Base-by-base conservation (phyloP, 1,140 invertebrate genomes). In the Temnothorax longispinosus region DNA sequence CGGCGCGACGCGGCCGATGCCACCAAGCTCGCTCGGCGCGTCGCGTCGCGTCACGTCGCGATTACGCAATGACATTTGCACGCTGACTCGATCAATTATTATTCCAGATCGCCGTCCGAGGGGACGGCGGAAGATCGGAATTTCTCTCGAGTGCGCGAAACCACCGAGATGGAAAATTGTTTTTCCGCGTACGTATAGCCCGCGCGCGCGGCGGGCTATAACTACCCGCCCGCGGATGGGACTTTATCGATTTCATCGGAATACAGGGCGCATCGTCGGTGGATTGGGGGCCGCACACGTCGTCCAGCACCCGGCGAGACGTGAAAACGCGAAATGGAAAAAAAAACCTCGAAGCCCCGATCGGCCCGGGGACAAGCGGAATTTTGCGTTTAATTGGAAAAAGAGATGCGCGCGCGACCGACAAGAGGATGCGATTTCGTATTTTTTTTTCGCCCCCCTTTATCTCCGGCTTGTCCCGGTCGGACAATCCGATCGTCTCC, bases 201-300 rank as follows among this genome's bases (percentile, higher is more conserved):
- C 44, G 44, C 41, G 65, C 78, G 85, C 64, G 38, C 50, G 41
- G 27, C 27, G 27, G 27, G 88, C 75, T 88, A 90, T 90, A 88
- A 90, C 80, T 74, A 44, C 80, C 89, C 27, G 27, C 77, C 85
- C 84, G 85, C 76, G 87, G 89, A 91, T 87, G 71, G 89, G 69
- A 85, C 87, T 89, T 90, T 89, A 91, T 89, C 88, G 90, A 91
- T 91, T 91, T 89, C 81, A 90, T 91, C 81, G 89, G 76, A 91
- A 91, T 90, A 88, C 87, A 91, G 74, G 60, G 81, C 80, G 75
- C 47, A 72, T 80, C 75, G 88, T 18, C 60, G 60, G 69, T 56
- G 69, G 67, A 85, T 78, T 44, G 21, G 18, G 77, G 38, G 58
- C 3, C 69, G 56, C 69, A 85, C 67, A 56, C 35, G 80, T 90